These are phyloP conservation scores for Halyomorpha halys DNA, from an alignment of 1,140 invertebrate genomes.

Conservation along the genomic window DNA sequence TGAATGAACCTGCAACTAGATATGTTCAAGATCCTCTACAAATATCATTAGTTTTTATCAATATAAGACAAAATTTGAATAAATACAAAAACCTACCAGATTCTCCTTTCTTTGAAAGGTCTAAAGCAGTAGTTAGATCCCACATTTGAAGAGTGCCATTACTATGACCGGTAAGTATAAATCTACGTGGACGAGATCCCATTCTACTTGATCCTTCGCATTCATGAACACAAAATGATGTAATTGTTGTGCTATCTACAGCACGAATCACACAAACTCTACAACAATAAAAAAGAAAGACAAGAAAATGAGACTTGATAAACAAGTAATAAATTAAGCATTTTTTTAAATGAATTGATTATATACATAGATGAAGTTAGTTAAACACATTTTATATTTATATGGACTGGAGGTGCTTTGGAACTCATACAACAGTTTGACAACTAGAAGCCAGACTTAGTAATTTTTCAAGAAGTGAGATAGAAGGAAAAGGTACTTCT, in stretches of 20 bases:
- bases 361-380: too few species aligned
- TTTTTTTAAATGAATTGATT: too few species aligned
- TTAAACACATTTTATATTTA: too few species aligned
- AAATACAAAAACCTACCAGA: constrained; percentile 40
- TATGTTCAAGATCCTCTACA: too few species aligned
- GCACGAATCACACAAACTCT: constrained; percentile 92
- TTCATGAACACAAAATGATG: constrained; percentile 92
- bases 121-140: constrained; percentile 92
- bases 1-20: too few species aligned
- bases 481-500: too few species aligned
- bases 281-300: constrained; percentile 30
- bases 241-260: constrained; percentile 88
- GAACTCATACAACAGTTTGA: too few species aligned
- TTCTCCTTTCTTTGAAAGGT: constrained; percentile 59
- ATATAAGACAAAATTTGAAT: too few species aligned
- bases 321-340: not conserved
- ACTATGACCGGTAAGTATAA: constrained; percentile 89
- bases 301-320: constrained; percentile 7
- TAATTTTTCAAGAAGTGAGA: too few species aligned
- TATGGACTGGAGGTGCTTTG: too few species aligned
- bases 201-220: constrained; percentile 89
- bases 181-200: constrained; percentile 78
- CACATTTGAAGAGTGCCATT: constrained; percentile 96
- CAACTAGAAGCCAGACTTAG: too few species aligned
- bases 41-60: too few species aligned